Conservation (phyloP, 2,113 vertebrate genomes). For the Ailurus styani region DNA sequence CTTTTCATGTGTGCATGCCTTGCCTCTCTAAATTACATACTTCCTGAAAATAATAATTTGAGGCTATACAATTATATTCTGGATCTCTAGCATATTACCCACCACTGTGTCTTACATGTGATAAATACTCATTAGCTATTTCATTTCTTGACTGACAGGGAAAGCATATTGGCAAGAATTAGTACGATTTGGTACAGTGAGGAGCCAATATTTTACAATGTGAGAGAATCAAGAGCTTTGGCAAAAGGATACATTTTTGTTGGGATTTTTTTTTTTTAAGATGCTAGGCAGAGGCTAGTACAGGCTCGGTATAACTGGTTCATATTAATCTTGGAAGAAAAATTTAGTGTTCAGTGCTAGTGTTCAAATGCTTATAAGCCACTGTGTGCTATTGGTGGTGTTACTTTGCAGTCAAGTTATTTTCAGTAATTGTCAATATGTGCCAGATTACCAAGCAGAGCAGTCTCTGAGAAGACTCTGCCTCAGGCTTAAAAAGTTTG, state of each 20-base stretch:
- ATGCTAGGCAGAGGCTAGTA: background rate
- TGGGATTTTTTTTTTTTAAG: background rate
- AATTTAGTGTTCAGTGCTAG: background rate
- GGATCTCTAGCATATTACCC: background rate
- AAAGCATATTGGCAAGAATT: background rate
- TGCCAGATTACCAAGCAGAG: background rate
- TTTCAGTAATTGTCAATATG: background rate
- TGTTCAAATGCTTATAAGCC: background rate
- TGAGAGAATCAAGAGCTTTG: background rate
- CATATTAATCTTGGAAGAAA: background rate
- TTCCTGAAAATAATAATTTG: background rate
- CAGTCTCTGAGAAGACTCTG: background rate
- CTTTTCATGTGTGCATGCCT: background rate
- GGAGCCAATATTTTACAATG: background rate
- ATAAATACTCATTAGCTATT: background rate
- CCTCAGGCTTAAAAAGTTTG: background rate
- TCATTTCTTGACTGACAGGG: background rate
- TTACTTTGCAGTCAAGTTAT: background rate
- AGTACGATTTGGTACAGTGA: background rate
- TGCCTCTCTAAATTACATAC: background rate
- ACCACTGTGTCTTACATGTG: background rate
- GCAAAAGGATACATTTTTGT: background rate
- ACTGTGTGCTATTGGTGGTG: background rate
- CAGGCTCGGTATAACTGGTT: background rate
- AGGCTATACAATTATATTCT: background rate